Evolutionary conservation across 92 coral and sea anemone genomes (phyloP), one percentile per base, ranked within the genome.

Genomic region (Porites cylindrica): DNA sequence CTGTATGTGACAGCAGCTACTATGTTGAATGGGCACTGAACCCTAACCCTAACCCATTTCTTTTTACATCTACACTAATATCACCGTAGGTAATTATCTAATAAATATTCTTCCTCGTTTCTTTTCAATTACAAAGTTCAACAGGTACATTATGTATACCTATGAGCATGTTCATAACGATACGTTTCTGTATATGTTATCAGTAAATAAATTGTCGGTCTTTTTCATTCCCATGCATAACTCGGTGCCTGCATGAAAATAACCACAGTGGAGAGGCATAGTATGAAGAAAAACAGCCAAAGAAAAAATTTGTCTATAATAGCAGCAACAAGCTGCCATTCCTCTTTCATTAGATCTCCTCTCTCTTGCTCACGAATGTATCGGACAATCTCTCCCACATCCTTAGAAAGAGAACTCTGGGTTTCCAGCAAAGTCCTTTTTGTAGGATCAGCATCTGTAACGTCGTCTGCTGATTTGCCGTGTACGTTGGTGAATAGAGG

Each of bases 281-380:
- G 47, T 76, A 95, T 87, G 6, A 90, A 24, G 62, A 95, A 63
- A 79, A 93, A 95, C 77, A 95, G 64, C 91, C 96, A 93, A 75
- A 95, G 85, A 78, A 95, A 95, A 66, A 95, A 95, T 72, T 93
- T 88, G 84, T 95, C 98, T 8, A 95, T 88, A 65, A 95, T 92
- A 32, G 84, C 84, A 1, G 96, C 98, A 0, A 94, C 90, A 19
- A 95, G 92, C 21, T 86, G 86, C 98, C 98, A 95, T 51, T 95
- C 98, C 50, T 91, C 94, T 59, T 85, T 93, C 93, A 81, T 79
- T 18, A 80, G 82, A 23, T 91, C 98, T 10, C 90, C 93, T 56
- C 83, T 91, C 83, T 95, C 96, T 43, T 85, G 88, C 26, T 93
- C 98, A 26, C 86, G 90, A 54, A 86, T 88, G 64, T 78, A 91